Conservation (phyloP, 2,113 vertebrate genomes). For the Myotis lucifugus region DNA sequence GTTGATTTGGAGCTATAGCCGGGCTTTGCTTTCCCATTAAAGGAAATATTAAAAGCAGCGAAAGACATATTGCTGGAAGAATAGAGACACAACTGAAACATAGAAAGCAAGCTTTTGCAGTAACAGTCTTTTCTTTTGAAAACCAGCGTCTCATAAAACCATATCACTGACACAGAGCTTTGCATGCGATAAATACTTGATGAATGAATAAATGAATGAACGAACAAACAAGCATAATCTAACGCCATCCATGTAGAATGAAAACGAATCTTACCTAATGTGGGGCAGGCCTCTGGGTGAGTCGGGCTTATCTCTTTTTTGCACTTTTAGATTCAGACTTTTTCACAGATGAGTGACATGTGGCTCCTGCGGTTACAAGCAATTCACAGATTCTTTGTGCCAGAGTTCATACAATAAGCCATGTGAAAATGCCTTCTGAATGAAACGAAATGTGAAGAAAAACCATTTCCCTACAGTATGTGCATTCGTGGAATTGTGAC, state of each 20-base stretch:
- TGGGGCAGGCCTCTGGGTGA: neutral
- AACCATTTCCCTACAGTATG: neutral
- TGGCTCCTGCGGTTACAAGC: conserved; percentile 33
- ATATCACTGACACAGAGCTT: neutral
- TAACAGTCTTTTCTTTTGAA: conserved; percentile 11
- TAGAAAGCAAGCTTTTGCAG: neutral
- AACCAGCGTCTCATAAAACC: conserved; percentile 29
- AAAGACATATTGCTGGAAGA: neutral
- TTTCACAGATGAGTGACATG: conserved; percentile 42
- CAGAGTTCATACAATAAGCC: conserved; percentile 1
- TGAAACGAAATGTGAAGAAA: conserved; percentile 22
- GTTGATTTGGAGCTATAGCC: neutral
- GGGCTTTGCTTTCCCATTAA: neutral
- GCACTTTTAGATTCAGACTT: conserved; percentile 46
- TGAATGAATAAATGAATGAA: conserved; percentile 29
- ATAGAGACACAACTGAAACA: neutral
- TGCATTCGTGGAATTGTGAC: neutral
- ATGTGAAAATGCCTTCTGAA: conserved; percentile 39
- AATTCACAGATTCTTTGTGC: conserved; percentile 46
- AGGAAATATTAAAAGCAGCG: conserved; percentile 28
- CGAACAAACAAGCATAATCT: conserved; percentile 12
- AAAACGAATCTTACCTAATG: neutral
- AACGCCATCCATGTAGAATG: neutral
- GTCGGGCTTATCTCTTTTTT: neutral
- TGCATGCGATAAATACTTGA: conserved; percentile 35